Percentiles rank a stretch among this genome's conserved stretches.
phyloP scores from a whole-genome alignment of 2,113 vertebrate species.

The Dasyurus viverrinus region DNA sequence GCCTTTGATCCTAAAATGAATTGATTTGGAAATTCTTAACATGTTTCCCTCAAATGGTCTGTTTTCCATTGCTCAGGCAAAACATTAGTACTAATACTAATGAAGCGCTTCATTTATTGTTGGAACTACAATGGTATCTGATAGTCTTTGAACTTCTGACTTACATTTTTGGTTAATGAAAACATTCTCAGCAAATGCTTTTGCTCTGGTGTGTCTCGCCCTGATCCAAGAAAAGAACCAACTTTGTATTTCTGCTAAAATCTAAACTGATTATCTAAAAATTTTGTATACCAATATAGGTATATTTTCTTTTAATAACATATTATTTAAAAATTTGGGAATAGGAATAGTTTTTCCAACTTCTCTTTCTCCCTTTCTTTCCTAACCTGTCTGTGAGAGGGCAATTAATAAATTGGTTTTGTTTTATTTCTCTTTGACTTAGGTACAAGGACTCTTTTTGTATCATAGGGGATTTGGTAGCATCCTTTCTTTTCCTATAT shows the following conservation, averaged over 20 bases:
- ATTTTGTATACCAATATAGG: background rate
- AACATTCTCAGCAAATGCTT: no score
- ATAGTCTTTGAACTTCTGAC: no score
- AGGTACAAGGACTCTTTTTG: background rate
- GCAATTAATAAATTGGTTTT: background rate
- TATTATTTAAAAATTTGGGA: background rate
- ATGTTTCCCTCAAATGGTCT: constrained; percentile 23
- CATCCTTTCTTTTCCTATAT: background rate
- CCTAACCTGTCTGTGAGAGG: no score
- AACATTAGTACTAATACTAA: background rate
- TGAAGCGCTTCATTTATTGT: background rate
- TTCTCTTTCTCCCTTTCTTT: no score
- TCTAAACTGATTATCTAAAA: background rate
- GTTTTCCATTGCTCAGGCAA: background rate
- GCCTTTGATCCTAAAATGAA: constrained; percentile 10
- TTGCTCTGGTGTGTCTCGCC: no score
- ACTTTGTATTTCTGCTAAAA: background rate
- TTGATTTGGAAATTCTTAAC: background rate
- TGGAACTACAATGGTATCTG: no score
- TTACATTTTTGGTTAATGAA: no score
- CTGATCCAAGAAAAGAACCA: background rate
- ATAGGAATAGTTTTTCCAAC: background rate
- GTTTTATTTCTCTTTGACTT: background rate
- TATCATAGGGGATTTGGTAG: background rate
- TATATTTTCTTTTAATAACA: background rate